Conservation (phyloP, 2,113 vertebrate genomes). For the Orycteropus afer region DNA sequence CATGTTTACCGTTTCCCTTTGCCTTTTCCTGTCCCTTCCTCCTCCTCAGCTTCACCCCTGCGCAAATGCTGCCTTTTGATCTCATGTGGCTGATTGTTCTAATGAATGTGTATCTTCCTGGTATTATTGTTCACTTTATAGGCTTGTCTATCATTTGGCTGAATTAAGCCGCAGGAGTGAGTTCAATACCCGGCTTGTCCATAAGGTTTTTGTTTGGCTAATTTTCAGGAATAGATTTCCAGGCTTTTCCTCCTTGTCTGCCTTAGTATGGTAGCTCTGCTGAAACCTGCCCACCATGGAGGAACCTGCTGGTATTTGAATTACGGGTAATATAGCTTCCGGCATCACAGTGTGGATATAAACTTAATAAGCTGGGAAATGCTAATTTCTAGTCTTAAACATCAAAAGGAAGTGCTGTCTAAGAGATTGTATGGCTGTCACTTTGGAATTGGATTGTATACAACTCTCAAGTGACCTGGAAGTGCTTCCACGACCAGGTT, state of each 20-base stretch:
- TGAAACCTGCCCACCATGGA: background rate
- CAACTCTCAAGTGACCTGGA: conserved; percentile 9
- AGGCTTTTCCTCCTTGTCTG: background rate
- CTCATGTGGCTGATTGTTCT: no score
- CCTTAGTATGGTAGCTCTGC: background rate
- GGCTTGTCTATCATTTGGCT: no score
- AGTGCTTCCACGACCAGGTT: background rate
- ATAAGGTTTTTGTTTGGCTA: background rate
- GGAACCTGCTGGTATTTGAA: background rate
- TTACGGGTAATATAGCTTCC: background rate
- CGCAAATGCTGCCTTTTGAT: no score
- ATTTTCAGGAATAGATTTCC: background rate
- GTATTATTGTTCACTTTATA: no score
- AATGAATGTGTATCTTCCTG: no score
- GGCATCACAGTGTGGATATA: background rate
- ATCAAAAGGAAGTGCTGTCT: background rate
- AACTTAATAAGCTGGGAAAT: background rate
- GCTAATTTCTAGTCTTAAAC: background rate
- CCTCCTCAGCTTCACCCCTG: no score
- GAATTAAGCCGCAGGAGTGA: no score
- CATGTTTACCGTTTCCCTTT: no score
- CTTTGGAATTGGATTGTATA: background rate
- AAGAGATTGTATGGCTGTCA: background rate
- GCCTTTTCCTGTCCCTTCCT: no score
- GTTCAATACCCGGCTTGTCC: no score